A percentile compares a stretch with the other conserved stretches of the same genome.
phyloP scores from a whole-genome alignment of 1,140 invertebrate genomes.

The Tyrophagus putrescentiae region DNA sequence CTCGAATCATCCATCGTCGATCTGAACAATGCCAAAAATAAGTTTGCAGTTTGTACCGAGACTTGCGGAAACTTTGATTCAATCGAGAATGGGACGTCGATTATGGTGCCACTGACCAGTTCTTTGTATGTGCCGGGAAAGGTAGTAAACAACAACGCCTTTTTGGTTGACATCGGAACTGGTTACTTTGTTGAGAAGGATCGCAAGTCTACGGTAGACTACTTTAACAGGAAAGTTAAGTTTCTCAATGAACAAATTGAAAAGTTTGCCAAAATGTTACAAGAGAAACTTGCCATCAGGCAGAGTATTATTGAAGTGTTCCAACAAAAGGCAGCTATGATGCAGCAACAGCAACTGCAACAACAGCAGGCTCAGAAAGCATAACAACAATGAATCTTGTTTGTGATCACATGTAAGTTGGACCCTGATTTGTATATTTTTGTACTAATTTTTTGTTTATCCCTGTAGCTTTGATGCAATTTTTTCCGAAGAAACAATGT shows the following conservation, averaged over 20 bases:
- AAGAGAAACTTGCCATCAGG: slow-evolving; percentile 69
- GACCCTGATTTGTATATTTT: background rate
- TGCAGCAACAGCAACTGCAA: background rate
- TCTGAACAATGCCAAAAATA: slow-evolving; percentile 71
- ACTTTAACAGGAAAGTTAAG: slow-evolving; percentile 74
- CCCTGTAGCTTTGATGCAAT: too few species aligned
- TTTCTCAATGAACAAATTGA: slow-evolving; percentile 87
- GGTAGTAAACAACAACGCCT: slow-evolving; percentile 60
- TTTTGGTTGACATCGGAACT: slow-evolving; percentile 82
- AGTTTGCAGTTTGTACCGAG: slow-evolving; percentile 71
- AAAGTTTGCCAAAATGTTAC: slow-evolving; percentile 65
- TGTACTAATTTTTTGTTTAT: too few species aligned
- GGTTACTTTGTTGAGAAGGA: slow-evolving; percentile 88
- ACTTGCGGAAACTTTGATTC: slow-evolving; percentile 62
- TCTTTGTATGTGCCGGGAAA: slow-evolving; percentile 88
- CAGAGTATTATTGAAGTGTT: slow-evolving; percentile 42
- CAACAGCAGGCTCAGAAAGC: background rate
- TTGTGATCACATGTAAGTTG: too few species aligned
- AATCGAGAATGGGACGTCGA: slow-evolving; percentile 55
- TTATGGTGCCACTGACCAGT: slow-evolving; percentile 75
- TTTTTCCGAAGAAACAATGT: too few species aligned
- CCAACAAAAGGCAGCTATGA: slow-evolving; percentile 4
- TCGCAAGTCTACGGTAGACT: slow-evolving; percentile 56
- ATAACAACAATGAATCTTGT: slow-evolving; percentile 6
- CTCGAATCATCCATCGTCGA: slow-evolving; percentile 74